phyloP scores from a whole-genome alignment of 2,888 invertebrate genomes.

The Sarcophaga caerulescens region DNA sequence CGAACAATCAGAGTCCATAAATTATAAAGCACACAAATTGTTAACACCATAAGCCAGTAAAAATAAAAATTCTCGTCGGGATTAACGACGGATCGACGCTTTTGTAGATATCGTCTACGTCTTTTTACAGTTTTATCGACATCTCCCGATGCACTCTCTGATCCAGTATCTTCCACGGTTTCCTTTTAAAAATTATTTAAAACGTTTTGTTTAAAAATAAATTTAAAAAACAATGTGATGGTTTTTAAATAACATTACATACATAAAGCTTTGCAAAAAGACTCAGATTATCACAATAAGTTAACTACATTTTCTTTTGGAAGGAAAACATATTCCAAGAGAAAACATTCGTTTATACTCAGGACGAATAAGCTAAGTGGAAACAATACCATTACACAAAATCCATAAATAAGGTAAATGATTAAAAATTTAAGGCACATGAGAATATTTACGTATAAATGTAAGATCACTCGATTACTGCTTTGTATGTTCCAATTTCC shows the following conservation, averaged over 20 bases:
- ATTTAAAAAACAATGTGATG: background rate
- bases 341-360: no score
- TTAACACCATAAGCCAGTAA: conserved; percentile 95
- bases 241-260: background rate
- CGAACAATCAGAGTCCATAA: conserved; percentile 97
- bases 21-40: conserved; percentile 95
- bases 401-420: no score
- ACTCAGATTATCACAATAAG: no score
- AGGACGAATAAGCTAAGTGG: no score
- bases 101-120: conserved; percentile 86
- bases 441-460: no score
- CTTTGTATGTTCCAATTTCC: no score
- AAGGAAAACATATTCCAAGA: no score
- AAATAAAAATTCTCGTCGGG: conserved; percentile 98
- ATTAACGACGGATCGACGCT: conserved; percentile 92
- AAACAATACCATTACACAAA: no score
- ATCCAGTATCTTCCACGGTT: conserved; percentile 87
- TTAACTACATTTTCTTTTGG: no score
- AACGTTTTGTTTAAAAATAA: background rate
- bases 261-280: no score
- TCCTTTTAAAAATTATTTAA: conserved; percentile 74
- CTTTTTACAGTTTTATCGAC: conserved; percentile 84
- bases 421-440: no score
- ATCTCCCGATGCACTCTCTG: conserved; percentile 85
- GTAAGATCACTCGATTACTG: no score